These are phyloP conservation scores for Pandemis corylana DNA, from an alignment of 2,888 invertebrate genomes.

Conservation along the genomic window DNA sequence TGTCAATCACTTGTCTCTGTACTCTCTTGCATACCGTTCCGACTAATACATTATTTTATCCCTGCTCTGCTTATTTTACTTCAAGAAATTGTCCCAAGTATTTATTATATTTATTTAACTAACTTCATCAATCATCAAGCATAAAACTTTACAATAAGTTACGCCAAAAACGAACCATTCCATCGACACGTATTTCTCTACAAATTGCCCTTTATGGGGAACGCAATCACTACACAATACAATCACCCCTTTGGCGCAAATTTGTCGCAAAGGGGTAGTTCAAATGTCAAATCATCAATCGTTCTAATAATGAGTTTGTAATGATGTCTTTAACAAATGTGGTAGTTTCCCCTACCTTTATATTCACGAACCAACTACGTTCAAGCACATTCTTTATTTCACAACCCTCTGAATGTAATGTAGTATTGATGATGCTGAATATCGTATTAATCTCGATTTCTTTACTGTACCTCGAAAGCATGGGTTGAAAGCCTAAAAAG, in stretches of 20 bases:
- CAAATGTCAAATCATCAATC: slow-evolving; percentile 24
- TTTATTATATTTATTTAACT: background rate
- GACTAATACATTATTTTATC: too few species aligned
- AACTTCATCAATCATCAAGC: background rate
- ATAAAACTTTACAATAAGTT: too few species aligned
- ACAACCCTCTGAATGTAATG: background rate
- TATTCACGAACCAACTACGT: background rate
- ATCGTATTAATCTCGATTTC: too few species aligned
- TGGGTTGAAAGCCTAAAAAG: too few species aligned
- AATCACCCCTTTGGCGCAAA: slow-evolving; percentile 34
- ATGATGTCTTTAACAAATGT: background rate
- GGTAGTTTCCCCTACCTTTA: background rate
- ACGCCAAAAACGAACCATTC: background rate
- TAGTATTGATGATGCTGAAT: background rate
- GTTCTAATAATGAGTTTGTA: slow-evolving; percentile 18
- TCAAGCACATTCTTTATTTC: too few species aligned
- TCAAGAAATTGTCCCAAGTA: too few species aligned
- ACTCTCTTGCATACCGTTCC: too few species aligned
- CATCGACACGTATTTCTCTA: slow-evolving; percentile 22
- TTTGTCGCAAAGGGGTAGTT: slow-evolving; percentile 39
- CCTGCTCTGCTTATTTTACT: too few species aligned
- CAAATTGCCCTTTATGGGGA: slow-evolving; percentile 16
- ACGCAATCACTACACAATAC: slow-evolving; percentile 27
- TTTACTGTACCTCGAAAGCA: too few species aligned
- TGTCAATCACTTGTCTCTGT: too few species aligned